Evolutionary conservation across 2,113 vertebrate species (phyloP), one percentile per base, ranked within the genome.

Genomic region (Casuarius casuarius): DNA sequence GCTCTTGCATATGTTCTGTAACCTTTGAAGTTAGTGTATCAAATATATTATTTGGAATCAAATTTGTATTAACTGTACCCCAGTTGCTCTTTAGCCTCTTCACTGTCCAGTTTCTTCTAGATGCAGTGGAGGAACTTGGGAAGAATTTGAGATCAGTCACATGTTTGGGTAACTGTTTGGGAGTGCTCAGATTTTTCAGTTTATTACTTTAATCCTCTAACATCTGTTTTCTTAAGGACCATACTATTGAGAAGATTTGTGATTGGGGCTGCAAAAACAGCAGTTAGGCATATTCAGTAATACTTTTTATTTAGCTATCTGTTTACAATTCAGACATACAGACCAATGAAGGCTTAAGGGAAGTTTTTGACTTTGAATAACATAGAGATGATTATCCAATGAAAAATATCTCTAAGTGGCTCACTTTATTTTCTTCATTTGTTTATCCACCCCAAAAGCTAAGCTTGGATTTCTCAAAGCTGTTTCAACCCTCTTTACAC

Each of bases 381-480:
- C 15, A 10, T 56, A 71, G 84, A 83, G 85, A 19, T 0, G 20
- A 90, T 86, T 92, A 94, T 22, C 33, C n/a, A 85, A 31, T 48
- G 49, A 92, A 62, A 90, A 93, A 92, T 96, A 90, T 70, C 74
- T 89, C 31, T 4, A 52, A 78, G 51, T 72, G 79, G 58, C 75
- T 71, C 68, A 71, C 87, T 92, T 94, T 68, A 31, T 83, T 58
- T 58, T 87, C 89, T 92, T 93, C 31, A 62, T 78, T 92, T 93
- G 46, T 84, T 92, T 89, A 95, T 91, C 81, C 26, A 62, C 29
- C 66, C 56, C 74, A 76, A 78, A 82, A 73, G 38, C 77, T 92
- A 73, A 95, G 66, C 87, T 58, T 92, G 87, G 87, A 91, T 94
- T 95, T 94, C 52, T 89, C 22, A 92, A 92, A 92, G 89, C 77